Evolutionary conservation across 2,113 vertebrate species (phyloP), one percentile per base, ranked within the genome.

Genomic region (Ophiodon elongatus): DNA sequence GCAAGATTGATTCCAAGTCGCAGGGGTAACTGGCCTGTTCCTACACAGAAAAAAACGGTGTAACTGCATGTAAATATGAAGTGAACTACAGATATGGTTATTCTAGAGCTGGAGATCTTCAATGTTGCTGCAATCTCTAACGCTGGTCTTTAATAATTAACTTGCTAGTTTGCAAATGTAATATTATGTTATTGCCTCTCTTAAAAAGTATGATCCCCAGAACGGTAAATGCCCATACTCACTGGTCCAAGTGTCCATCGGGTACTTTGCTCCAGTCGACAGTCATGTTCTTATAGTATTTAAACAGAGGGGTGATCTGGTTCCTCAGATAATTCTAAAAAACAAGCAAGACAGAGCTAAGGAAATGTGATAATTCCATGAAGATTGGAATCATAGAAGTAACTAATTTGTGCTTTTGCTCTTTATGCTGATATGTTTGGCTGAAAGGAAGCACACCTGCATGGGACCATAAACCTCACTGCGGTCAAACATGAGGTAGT

Each of bases 401-500:
- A 35, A 33, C 1, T 8, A 11, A 35, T 62, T 37, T 29, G 4
- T 59, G 17, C n/a, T 79, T 27, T 19, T 4, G 15, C 8, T 31
- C 8, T 69, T 50, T 7, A 2, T 71, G 19, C 3, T 52, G 4
- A 45, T 56, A 73, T 45, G 29, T 71, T 47, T 39, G 15, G 25
- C 8, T 35, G 56, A 45, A n/a, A 45, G 15, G 19, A 47, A 19
- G 2, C 57, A 43, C 88, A 99, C 98, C 97, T 95, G 88, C 96
- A 99, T 97, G 85, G 67, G 82, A 19, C 96, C 96, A 0, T 96
- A 97, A 29, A 98, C 95, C 33, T 97, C 95, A 0, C 91, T 95
- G 80, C 97, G 96, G 80, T 99, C 98, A 2, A 99, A 97, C 97
- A 99, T 98, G 76, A 96, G 94, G 88, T 89, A 88, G 90, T 96